Evolutionary conservation across 1,140 invertebrate genomes (phyloP).

Genomic region (Penaeus indicus): DNA sequence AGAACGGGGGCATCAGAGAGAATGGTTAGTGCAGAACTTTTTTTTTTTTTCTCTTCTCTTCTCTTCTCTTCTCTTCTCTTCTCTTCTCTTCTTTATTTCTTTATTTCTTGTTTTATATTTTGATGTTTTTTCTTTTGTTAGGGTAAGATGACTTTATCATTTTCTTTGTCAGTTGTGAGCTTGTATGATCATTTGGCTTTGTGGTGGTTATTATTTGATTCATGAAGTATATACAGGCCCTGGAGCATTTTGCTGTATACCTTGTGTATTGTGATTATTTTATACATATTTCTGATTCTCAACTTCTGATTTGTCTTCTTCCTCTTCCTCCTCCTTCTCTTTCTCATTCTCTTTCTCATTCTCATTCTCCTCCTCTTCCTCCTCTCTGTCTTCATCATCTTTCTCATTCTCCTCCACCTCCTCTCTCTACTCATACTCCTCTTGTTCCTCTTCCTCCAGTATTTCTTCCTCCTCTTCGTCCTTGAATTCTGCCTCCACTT

Average conservation of each 20-base stretch:
- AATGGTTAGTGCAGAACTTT: conserved; percentile 68
- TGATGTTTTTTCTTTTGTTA: not conserved
- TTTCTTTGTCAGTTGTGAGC: not conserved
- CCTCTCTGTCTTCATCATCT: not conserved
- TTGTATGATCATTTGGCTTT: not conserved
- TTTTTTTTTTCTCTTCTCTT: not conserved
- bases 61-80: not conserved
- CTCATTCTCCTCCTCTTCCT: not conserved
- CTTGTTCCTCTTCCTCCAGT: not conserved
- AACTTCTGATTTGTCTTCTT: not conserved
- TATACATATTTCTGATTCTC: not conserved
- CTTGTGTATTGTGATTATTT: not conserved
- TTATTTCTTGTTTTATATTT: not conserved
- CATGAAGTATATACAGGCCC: too few species aligned
- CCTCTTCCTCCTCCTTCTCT: not conserved
- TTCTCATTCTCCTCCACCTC: not conserved
- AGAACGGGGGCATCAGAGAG: conserved; percentile 70
- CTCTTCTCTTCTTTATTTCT: not conserved
- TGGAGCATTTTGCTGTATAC: too few species aligned
- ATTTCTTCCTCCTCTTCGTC: too few species aligned
- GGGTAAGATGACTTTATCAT: too few species aligned
- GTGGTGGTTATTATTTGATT: too few species aligned
- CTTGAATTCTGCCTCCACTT: too few species aligned
- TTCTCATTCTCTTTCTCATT: too few species aligned
- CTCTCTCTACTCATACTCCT: not conserved